A percentile compares a stretch with the other conserved stretches of the same genome.
Evolutionary conservation across 2,797 vertebrate genomes (phyloP).

Genomic region (Merluccius polli): DNA sequence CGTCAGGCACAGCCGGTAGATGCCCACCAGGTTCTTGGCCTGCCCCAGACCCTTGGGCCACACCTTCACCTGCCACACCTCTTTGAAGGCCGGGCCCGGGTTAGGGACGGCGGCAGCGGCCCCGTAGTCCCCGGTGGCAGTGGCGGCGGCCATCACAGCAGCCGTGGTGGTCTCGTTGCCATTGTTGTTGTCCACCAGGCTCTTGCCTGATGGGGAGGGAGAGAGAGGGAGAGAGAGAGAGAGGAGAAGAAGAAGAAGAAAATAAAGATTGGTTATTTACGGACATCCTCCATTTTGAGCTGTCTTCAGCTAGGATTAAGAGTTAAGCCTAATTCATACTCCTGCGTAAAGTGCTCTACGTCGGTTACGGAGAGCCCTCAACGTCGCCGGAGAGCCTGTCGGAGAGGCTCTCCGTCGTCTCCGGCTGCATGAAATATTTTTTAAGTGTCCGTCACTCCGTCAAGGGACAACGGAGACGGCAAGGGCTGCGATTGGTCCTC

Average conservation of each 20-base stretch:
- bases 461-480: too few relatives aligned
- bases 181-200: slow-evolving; percentile 43
- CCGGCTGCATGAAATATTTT: too few relatives aligned
- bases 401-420: too few relatives aligned
- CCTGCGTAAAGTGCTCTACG: too few relatives aligned
- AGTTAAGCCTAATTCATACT: too few relatives aligned
- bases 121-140: slow-evolving; percentile 67
- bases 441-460: too few relatives aligned
- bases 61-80: slow-evolving; percentile 85
- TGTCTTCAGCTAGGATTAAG: neutral
- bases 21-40: slow-evolving; percentile 75
- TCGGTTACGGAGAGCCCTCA: too few relatives aligned
- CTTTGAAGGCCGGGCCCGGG: slow-evolving; percentile 79
- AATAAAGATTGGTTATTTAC: neutral
- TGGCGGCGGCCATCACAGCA: slow-evolving; percentile 16
- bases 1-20: slow-evolving; percentile 79
- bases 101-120: slow-evolving; percentile 41
- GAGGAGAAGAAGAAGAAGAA: neutral
- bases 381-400: too few relatives aligned
- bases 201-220: slow-evolving; percentile 66
- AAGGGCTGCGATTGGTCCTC: too few relatives aligned
- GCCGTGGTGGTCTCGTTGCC: slow-evolving; percentile 43
- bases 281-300: neutral
- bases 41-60: slow-evolving; percentile 82
- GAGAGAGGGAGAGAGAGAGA: neutral